A percentile compares a stretch with the other conserved stretches of the same genome.
Conservation (phyloP, 2,888 invertebrate species). For the Lithophane semibrunnea region DNA sequence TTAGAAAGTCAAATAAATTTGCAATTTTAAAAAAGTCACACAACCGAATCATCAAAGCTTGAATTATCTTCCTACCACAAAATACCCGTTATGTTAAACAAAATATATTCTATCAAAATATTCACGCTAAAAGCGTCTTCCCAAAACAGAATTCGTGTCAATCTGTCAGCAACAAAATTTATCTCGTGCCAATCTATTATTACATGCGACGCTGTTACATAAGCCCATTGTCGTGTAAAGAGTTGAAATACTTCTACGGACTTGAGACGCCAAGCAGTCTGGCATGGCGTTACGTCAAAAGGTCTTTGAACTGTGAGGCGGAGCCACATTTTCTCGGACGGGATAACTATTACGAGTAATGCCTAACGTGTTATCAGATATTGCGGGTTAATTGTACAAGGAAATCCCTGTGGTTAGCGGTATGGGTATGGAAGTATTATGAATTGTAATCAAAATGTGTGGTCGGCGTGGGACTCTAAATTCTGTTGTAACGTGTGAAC, state of each 20-base stretch:
- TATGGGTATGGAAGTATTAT: not conserved
- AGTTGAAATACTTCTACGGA: conserved; percentile 56
- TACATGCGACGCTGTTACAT: conserved; percentile 28
- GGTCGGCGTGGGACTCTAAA: conserved; percentile 19
- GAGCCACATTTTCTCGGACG: conserved; percentile 49
- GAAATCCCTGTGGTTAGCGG: conserved; percentile 32
- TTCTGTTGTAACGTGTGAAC: not conserved
- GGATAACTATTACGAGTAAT: conserved; percentile 40
- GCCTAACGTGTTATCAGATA: conserved; percentile 30
- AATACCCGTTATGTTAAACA: conserved; percentile 20
- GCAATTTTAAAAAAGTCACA: not conserved
- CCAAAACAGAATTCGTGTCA: conserved; percentile 17
- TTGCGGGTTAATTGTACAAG: conserved; percentile 15
- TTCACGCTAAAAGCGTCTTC: not conserved
- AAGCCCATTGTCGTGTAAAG: conserved; percentile 51
- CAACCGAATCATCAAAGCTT: not conserved
- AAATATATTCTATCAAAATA: conserved; percentile 1
- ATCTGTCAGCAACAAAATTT: conserved; percentile 32
- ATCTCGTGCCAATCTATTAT: conserved; percentile 51
- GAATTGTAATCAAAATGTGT: conserved; percentile 6
- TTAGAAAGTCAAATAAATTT: not conserved
- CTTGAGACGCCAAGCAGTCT: conserved; percentile 65
- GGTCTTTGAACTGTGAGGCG: conserved; percentile 52
- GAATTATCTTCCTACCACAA: too few species aligned
- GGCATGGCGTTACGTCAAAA: conserved; percentile 55